These are phyloP conservation scores for Nilaparvata lugens DNA, from an alignment of 1,140 invertebrate genomes.

Conservation along the genomic window DNA sequence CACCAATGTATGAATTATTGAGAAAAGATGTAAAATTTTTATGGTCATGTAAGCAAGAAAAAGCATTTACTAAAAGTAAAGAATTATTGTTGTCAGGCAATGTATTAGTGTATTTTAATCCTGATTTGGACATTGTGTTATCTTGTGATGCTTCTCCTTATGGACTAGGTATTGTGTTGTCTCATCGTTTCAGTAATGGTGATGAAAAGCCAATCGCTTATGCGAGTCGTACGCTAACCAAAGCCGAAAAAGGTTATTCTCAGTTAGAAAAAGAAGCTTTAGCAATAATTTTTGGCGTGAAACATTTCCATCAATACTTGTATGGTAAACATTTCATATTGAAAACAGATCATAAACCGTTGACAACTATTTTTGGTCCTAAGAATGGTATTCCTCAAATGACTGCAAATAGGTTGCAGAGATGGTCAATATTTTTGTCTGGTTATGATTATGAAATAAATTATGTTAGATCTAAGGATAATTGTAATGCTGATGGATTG, in stretches of 20 bases:
- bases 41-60: slow-evolving; percentile 1
- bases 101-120: slow-evolving; percentile 31
- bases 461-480: background rate
- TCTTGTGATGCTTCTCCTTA: slow-evolving; percentile 39
- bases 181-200: slow-evolving; percentile 34
- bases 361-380: slow-evolving; percentile 5
- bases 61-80: slow-evolving; percentile 36
- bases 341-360: slow-evolving; percentile 3
- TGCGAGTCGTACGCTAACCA: slow-evolving; percentile 35
- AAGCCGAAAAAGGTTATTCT: slow-evolving; percentile 26
- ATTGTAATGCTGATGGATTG: slow-evolving; percentile 3
- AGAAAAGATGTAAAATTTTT: background rate
- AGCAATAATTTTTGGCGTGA: background rate
- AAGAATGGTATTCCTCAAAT: background rate
- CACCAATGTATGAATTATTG: slow-evolving; percentile 20
- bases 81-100: slow-evolving; percentile 21
- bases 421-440: slow-evolving; percentile 4
- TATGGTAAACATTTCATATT: slow-evolving; percentile 9
- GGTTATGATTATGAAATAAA: slow-evolving; percentile 9
- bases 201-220: slow-evolving; percentile 37
- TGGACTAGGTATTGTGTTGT: slow-evolving; percentile 40
- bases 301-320: slow-evolving; percentile 4
- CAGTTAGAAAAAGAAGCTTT: slow-evolving; percentile 3
- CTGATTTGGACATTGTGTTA: slow-evolving; percentile 31
- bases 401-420: slow-evolving; percentile 6